Conservation (phyloP, 2,113 vertebrate species). For the Perca fluviatilis region DNA sequence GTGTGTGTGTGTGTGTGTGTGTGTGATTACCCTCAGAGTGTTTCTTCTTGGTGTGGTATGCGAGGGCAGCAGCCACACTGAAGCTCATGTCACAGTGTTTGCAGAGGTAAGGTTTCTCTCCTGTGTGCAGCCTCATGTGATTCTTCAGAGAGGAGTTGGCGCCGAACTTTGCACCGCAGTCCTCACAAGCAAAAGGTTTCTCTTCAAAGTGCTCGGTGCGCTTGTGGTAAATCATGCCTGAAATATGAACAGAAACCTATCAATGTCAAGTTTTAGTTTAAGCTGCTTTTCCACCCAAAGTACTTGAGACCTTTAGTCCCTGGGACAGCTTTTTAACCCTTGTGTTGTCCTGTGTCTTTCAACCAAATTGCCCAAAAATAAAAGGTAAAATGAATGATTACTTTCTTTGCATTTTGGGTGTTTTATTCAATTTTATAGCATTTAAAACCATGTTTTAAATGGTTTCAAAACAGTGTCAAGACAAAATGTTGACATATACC, state of each 20-base stretch:
- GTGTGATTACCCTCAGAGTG: constrained; percentile 88
- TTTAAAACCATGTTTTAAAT: too few species aligned
- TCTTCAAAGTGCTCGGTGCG: constrained; percentile 92
- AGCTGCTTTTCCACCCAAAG: too few species aligned
- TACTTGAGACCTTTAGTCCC: too few species aligned
- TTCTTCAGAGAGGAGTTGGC: constrained; percentile 94
- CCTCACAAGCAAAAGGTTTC: constrained; percentile 90
- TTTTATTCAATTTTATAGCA: too few species aligned
- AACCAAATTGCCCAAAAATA: too few species aligned
- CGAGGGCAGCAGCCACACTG: constrained; percentile 89
- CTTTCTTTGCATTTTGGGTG: too few species aligned
- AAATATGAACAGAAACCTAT: background rate
- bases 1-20: background rate
- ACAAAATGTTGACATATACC: too few species aligned
- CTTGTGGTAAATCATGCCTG: constrained; percentile 93
- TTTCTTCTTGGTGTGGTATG: constrained; percentile 94
- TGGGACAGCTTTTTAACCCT: too few species aligned
- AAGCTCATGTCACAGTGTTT: constrained; percentile 92
- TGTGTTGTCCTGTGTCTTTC: too few species aligned
- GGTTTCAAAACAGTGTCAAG: too few species aligned
- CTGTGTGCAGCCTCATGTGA: constrained; percentile 89
- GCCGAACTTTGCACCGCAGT: constrained; percentile 89
- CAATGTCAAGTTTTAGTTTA: too few species aligned
- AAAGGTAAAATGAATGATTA: too few species aligned
- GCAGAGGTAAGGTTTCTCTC: constrained; percentile 90